A percentile compares a stretch with the other conserved stretches of the same genome.
phyloP scores from a whole-genome alignment of 2,888 invertebrate species.

The Chloroclysta siterata region DNA sequence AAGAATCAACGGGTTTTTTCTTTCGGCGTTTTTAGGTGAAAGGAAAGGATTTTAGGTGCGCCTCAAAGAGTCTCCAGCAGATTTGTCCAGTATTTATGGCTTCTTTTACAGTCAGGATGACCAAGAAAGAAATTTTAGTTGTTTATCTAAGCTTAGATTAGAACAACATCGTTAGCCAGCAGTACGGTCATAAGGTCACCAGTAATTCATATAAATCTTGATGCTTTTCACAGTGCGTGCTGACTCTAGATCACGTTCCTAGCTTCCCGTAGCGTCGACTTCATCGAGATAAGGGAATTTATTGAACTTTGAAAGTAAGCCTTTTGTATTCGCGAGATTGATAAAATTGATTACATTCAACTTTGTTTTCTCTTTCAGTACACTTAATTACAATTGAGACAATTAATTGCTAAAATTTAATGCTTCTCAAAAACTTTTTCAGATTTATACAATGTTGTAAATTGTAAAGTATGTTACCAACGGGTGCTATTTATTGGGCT shows the following conservation, averaged over 20 bases:
- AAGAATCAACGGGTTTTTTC: no score
- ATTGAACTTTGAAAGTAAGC: conserved; percentile 62
- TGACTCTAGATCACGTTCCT: conserved; percentile 22
- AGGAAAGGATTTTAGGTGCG: no score
- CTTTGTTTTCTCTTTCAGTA: conserved; percentile 40
- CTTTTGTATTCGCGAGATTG: conserved; percentile 63
- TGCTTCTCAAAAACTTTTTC: conserved; percentile 15
- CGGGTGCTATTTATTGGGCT: no score
- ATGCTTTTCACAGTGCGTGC: conserved; percentile 26
- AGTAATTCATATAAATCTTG: neutral
- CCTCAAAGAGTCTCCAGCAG: no score
- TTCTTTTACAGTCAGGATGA: no score
- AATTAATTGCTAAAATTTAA: conserved; percentile 21
- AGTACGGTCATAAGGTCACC: no score
- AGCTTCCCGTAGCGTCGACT: conserved; percentile 37
- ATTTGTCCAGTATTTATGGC: no score
- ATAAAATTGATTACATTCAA: conserved; percentile 49
- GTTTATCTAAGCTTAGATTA: no score
- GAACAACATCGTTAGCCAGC: no score
- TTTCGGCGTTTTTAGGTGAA: no score
- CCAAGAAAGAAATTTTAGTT: no score
- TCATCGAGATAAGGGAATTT: conserved; percentile 69
- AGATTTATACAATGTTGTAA: neutral
- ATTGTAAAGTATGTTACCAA: neutral
- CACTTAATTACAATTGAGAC: conserved; percentile 27